Conservation (phyloP, 2,113 vertebrate species). For the Hymenochirus boettgeri region DNA sequence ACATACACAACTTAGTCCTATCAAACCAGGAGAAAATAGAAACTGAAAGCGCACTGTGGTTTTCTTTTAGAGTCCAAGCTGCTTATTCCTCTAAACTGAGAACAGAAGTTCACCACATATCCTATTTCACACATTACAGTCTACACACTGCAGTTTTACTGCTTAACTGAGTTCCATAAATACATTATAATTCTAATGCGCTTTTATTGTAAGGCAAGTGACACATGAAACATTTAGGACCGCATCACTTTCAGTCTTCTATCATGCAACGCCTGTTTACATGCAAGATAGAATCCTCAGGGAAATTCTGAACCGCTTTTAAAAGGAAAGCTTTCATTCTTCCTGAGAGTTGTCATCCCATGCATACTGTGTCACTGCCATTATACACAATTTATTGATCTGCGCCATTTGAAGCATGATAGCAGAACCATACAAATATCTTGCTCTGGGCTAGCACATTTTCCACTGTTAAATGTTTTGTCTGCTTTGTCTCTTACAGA, state of each 20-base stretch:
- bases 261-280: slow-evolving; percentile 33
- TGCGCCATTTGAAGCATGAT: slow-evolving; percentile 31
- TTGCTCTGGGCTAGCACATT: slow-evolving; percentile 1
- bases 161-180: not conserved
- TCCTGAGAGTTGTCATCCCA: slow-evolving; percentile 34
- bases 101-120: too few relatives aligned
- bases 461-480: too few relatives aligned
- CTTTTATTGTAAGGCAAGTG: slow-evolving; percentile 13
- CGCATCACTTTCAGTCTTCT: slow-evolving; percentile 36
- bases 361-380: slow-evolving; percentile 38
- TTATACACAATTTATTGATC: slow-evolving; percentile 36
- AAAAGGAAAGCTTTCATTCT: slow-evolving; percentile 24
- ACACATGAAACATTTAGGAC: slow-evolving; percentile 18
- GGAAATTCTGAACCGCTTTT: slow-evolving; percentile 26
- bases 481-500: too few relatives aligned
- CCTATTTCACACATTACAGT: too few relatives aligned
- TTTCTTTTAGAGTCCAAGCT: too few relatives aligned
- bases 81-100: too few relatives aligned
- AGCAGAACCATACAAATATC: slow-evolving; percentile 10
- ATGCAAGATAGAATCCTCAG: slow-evolving; percentile 29
- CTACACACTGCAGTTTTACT: not conserved
- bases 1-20: too few relatives aligned
- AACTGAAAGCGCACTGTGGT: too few relatives aligned
- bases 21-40: too few relatives aligned
- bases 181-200: not conserved